Base-by-base conservation (phyloP, 2,113 vertebrate species). In the Gorsachius goisagi region DNA sequence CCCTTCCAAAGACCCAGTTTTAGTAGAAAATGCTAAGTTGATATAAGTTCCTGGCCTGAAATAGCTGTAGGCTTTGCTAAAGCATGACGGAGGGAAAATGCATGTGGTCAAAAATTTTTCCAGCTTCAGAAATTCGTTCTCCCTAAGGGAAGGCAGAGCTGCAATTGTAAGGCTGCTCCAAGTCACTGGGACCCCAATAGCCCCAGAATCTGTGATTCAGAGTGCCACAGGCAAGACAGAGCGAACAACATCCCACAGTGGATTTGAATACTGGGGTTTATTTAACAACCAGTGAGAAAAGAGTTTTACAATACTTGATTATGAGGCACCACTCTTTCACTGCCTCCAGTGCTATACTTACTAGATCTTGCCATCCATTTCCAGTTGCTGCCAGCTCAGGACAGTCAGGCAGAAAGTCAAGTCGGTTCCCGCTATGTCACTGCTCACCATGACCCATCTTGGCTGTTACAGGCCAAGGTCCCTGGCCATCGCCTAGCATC, bases 1-100 rank as follows among this genome's bases (percentile, higher is more conserved):
- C 68, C 90, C 92, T 92, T 94, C 86, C 86, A 89, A 96, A 96
- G 95, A 94, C 96, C 85, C 85, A 96, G 64, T 96, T 97, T 96
- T 85, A 92, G 92, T 69, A 89, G 62, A 91, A 97, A 95, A 97
- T 91, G 80, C 41, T 92, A 97, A 87, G 90, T 93, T 85, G 74
- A 58, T 84, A 76, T 55, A 73, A 92, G 77, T 58, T 95, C 41
- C 81, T 95, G 87, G 92, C 41, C 81, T 85, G 80, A 93, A 97
- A 95, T 93, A 96, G 53, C 80, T 92, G 45, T 63, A 92, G 74
- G n/a, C 15, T 93, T 94, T 91, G 71, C 45, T 91, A 63, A 89
- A 45, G 59, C 55, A 71, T 62, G 72, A 88, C 32, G 3, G 77
- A 94, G 22, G 55, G 9, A 96, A 96, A 94, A 79, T 9, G 23